Evolutionary conservation across 2,113 vertebrate genomes (phyloP).

Genomic region (Pelmatolapia mariae): DNA sequence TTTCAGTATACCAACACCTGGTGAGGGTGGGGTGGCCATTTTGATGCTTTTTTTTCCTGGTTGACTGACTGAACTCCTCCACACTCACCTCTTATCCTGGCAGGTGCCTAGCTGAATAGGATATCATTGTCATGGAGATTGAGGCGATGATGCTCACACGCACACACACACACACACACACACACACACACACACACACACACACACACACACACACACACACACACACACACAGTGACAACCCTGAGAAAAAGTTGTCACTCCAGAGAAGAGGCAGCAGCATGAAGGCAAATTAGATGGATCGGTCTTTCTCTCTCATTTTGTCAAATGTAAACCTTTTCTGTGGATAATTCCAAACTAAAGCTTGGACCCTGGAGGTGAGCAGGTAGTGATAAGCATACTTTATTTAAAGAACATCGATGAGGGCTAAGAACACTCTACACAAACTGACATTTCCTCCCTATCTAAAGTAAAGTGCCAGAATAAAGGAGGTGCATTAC

Average conservation of each 20-base stretch:
- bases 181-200: not conserved
- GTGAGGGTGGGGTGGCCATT: constrained; percentile 4
- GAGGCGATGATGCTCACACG: constrained; percentile 10
- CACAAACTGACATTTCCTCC: not conserved
- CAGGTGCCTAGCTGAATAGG: constrained; percentile 48
- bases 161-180: rapidly evolving
- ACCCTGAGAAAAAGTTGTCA: not conserved
- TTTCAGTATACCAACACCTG: constrained; percentile 48
- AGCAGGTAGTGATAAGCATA: constrained; percentile 25
- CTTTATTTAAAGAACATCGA: constrained; percentile 20
- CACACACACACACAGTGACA: not conserved
- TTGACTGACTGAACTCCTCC: constrained; percentile 21
- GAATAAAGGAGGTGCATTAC: not conserved
- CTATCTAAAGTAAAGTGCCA: constrained; percentile 10
- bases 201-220: not conserved
- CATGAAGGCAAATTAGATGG: not conserved
- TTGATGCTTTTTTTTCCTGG: not conserved
- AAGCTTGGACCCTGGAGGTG: not conserved
- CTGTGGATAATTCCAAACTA: not conserved
- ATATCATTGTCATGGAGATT: constrained; percentile 47
- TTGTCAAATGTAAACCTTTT: constrained; percentile 37
- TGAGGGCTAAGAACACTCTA: not conserved
- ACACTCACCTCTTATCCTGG: constrained; percentile 35
- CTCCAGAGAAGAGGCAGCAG: constrained; percentile 4
- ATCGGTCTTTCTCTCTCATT: not conserved